Base-by-base conservation (phyloP, 2,797 vertebrate species). In the Bovichtus diacanthus region DNA sequence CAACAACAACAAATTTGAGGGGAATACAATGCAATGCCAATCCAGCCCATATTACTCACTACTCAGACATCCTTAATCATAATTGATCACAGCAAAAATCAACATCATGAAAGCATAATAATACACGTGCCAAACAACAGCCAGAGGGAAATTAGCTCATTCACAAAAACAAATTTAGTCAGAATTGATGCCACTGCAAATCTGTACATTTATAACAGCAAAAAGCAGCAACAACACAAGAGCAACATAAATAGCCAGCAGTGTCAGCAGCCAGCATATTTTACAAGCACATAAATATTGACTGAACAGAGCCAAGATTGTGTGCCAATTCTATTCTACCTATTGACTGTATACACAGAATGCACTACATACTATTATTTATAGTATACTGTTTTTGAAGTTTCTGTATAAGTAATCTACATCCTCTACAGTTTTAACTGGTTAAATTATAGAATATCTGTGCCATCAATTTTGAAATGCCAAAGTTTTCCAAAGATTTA, bases 1-100 rank as follows among this genome's bases (percentile, higher is more conserved):
- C 56, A 47, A 56, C 39, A 67, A 21, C 59, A 65, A 36, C 51
- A 46, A 50, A 64, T 25, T 36, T 25, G 41, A 70, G 41, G 19
- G 29, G 25, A 25, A 38, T 2, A 4, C 15, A 59, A 60, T 11
- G 39, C 58, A 43, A 11, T 43, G 39, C 58, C 38, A 25, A 41
- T 7, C 29, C 6, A 31, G 29, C 29, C 29, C 29, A 31, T 34
- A 34, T 25, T 16, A 27, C 56, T 60, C 56, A 25, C 23, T 49
- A 49, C 47, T 29, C n/a, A 16, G 5, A 61, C 51, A 51, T 13
- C 36, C 15, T 31, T 34, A 31, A 51, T 46, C 19, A 43, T 13
- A 41, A 43, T 1, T 63, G 36, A 70, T 56, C 59, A 12, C 27
- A 11, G 15, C 31, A 55, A 47, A 62, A 39, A 54, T 16, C 12